phyloP scores from a whole-genome alignment of 1,140 invertebrate species.

The Bombus waltoni region DNA sequence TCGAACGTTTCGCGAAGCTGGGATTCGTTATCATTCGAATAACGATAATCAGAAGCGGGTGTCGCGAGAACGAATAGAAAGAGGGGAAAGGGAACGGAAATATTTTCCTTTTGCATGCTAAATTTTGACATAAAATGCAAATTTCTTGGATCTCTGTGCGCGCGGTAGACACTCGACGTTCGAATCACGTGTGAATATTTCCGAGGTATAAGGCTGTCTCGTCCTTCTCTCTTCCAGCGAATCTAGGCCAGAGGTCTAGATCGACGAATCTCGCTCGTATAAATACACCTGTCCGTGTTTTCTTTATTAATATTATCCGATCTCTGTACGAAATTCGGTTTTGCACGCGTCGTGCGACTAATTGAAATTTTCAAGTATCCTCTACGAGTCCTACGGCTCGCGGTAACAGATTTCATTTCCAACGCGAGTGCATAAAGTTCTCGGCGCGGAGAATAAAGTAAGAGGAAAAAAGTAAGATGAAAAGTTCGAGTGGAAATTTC shows the following conservation, averaged over 20 bases:
- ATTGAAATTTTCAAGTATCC: slow-evolving; percentile 6
- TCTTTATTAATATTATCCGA: slow-evolving; percentile 8
- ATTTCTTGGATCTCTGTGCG: not conserved
- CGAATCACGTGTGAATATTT: slow-evolving; percentile 26
- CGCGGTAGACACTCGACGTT: not conserved
- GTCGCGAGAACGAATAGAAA: not conserved
- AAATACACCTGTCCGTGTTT: not conserved
- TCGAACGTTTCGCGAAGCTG: not conserved
- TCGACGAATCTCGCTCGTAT: not conserved
- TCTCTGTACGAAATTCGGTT: slow-evolving; percentile 31
- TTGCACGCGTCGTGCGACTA: not conserved
- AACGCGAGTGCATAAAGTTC: not conserved
- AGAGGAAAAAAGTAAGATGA: not conserved
- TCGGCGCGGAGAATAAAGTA: not conserved
- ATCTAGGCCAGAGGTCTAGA: not conserved
- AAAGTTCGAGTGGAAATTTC: not conserved
- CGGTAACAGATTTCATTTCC: slow-evolving; percentile 5
- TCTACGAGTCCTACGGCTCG: not conserved
- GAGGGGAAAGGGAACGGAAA: not conserved
- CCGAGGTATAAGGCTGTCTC: not conserved
- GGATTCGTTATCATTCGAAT: not conserved
- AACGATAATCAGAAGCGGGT: not conserved
- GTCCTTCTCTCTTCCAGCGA: not conserved
- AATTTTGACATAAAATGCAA: not conserved
- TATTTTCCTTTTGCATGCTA: not conserved